Evolutionary conservation across 2,888 invertebrate genomes (phyloP).

Genomic region (Allophyes oxyacanthae): DNA sequence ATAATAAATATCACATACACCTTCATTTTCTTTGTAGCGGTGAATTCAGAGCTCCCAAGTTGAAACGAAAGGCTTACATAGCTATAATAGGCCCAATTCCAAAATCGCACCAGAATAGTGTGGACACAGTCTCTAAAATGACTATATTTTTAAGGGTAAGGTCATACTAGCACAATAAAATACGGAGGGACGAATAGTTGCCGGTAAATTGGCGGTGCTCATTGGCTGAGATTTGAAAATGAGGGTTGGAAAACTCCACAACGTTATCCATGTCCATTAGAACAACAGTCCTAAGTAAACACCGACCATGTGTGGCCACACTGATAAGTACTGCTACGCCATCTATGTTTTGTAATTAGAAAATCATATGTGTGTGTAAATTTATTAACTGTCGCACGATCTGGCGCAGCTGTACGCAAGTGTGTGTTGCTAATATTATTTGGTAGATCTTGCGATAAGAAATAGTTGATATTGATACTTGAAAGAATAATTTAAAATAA

Average conservation of each 20-base stretch:
- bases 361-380: slow-evolving; percentile 53
- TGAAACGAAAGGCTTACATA: no score
- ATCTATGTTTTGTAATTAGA: slow-evolving; percentile 79
- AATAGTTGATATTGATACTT: no score
- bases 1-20: no score
- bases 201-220: slow-evolving; percentile 50
- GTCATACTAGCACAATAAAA: slow-evolving; percentile 32
- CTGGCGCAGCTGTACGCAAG: neutral
- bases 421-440: no score
- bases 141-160: slow-evolving; percentile 22
- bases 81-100: no score
- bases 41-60: no score
- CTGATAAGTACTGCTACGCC: slow-evolving; percentile 80
- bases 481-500: no score
- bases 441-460: no score
- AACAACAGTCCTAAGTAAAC: slow-evolving; percentile 86
- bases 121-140: neutral
- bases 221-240: slow-evolving; percentile 75
- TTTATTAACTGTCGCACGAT: slow-evolving; percentile 27
- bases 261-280: slow-evolving; percentile 82
- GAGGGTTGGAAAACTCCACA: slow-evolving; percentile 70
- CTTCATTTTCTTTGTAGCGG: no score
- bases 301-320: slow-evolving; percentile 77
- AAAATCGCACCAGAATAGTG: no score
- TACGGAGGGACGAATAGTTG: slow-evolving; percentile 34